phyloP scores from a whole-genome alignment of 2,113 vertebrate genomes.

The Garra rufa region DNA sequence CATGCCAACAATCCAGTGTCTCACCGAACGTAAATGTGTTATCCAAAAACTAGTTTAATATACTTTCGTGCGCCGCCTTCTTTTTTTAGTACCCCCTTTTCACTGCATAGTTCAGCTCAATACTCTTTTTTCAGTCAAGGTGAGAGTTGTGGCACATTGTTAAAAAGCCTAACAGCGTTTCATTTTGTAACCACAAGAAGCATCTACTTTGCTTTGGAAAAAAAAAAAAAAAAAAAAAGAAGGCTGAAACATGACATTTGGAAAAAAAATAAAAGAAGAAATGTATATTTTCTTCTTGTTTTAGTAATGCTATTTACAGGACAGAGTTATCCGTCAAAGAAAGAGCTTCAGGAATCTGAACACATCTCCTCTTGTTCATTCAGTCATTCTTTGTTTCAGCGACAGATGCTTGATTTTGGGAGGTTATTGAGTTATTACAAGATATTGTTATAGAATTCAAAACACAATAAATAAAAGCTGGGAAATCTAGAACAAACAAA shows the following conservation, averaged over 20 bases:
- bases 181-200: conserved; percentile 56
- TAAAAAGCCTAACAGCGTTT: conserved; percentile 43
- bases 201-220: conserved; percentile 50
- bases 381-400: background rate
- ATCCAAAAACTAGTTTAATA: background rate
- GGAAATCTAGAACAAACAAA: background rate
- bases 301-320: conserved; percentile 44
- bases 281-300: conserved; percentile 8
- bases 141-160: conserved; percentile 57
- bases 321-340: background rate
- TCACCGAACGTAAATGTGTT: background rate
- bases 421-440: conserved; percentile 10
- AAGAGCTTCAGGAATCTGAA: conserved; percentile 21
- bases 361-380: conserved; percentile 4
- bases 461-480: background rate
- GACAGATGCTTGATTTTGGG: background rate
- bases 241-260: conserved; percentile 37
- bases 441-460: background rate
- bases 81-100: conserved; percentile 1
- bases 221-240: conserved; percentile 41
- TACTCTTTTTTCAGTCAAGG: conserved; percentile 37
- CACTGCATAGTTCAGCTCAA: conserved; percentile 58
- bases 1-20: conserved; percentile 36
- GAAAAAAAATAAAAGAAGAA: background rate
- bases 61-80: background rate